These are phyloP conservation scores for Cricetomys ansorgei DNA, from an alignment of 2,113 vertebrate species.

Conservation along the genomic window DNA sequence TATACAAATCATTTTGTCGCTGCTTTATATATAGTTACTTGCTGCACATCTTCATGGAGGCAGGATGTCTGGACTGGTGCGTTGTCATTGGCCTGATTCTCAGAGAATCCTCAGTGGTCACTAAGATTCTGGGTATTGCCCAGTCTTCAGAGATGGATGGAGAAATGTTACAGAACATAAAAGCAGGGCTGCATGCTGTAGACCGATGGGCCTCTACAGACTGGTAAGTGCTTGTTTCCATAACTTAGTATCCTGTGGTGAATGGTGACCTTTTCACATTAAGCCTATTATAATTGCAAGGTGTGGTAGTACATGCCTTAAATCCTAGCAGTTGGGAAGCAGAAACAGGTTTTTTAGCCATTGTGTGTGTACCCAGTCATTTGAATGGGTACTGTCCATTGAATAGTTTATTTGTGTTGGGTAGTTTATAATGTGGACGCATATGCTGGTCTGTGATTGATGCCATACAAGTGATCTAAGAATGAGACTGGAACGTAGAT, in stretches of 20 bases:
- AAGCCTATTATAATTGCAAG: background rate
- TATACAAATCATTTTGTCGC: background rate
- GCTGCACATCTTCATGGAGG: conserved; percentile 98
- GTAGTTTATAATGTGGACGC: background rate
- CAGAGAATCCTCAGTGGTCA: conserved; percentile 93
- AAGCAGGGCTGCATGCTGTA: conserved; percentile 91
- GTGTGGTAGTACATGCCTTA: background rate
- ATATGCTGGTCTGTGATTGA: background rate
- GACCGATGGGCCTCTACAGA: conserved; percentile 95
- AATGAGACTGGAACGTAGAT: background rate
- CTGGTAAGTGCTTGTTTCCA: conserved; percentile 88
- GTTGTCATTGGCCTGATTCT: conserved; percentile 95
- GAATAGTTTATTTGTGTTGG: background rate
- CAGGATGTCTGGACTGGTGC: conserved; percentile 98
- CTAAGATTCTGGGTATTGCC: conserved; percentile 92
- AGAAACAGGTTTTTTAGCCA: background rate
- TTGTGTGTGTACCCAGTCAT: background rate
- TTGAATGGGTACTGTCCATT: background rate
- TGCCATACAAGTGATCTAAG: background rate
- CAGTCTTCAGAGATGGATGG: conserved; percentile 93
- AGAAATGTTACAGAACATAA: conserved; percentile 93
- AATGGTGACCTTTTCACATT: background rate
- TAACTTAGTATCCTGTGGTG: background rate
- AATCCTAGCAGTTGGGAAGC: background rate
- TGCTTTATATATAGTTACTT: conserved; percentile 90